Conservation (phyloP, 2,797 vertebrate genomes). For the Varecia variegata region DNA sequence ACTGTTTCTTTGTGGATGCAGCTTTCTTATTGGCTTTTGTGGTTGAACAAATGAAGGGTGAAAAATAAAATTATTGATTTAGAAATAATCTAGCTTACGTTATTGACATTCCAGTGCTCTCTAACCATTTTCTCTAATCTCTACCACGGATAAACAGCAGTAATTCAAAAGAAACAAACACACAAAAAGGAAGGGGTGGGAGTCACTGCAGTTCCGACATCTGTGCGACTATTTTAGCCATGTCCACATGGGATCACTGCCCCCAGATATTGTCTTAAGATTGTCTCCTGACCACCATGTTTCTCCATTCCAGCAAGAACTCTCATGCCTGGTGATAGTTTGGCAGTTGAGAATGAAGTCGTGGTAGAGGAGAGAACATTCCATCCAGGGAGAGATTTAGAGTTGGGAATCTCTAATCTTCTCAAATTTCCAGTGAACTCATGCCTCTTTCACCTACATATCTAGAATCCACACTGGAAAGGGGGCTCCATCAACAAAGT, state of each 20-base stretch:
- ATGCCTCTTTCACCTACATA: not conserved
- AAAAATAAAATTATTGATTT: not conserved
- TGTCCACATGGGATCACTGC: not conserved
- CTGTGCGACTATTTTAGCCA: not conserved
- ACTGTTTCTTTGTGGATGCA: constrained; percentile 1
- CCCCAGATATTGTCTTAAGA: not conserved
- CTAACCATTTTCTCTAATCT: not conserved
- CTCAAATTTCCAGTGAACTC: not conserved
- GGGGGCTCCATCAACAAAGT: not conserved
- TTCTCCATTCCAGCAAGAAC: not conserved
- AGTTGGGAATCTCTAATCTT: not conserved
- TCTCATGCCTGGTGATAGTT: not conserved
- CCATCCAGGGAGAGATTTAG: not conserved
- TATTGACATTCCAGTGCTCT: not conserved
- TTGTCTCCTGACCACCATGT: not conserved
- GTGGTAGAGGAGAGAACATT: not conserved
- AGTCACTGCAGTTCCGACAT: not conserved
- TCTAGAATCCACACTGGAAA: not conserved
- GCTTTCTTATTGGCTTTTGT: not conserved
- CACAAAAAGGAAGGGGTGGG: not conserved
- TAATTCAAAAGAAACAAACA: not conserved
- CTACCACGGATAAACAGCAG: not conserved
- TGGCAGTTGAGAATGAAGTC: not conserved
- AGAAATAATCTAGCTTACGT: not conserved
- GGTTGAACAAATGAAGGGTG: not conserved